Conservation (phyloP, 2,113 vertebrate genomes). For the Corapipo altera region DNA sequence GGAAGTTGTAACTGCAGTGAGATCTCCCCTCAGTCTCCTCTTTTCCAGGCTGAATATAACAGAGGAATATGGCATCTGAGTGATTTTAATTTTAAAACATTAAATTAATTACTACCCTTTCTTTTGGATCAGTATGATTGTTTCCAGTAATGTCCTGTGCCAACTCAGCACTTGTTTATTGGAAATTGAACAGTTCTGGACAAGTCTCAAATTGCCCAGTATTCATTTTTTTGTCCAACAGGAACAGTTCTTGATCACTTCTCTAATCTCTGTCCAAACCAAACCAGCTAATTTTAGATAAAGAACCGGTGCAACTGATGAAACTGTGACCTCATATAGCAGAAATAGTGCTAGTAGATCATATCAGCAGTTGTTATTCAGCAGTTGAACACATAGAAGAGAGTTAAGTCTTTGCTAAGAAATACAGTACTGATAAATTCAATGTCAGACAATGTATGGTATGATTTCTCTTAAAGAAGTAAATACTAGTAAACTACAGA, state of each 20-base stretch:
- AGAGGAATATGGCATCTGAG: background rate
- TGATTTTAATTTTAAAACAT: background rate
- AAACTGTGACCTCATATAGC: background rate
- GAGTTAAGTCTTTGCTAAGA: background rate
- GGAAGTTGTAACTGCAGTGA: background rate
- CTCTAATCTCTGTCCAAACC: conserved; percentile 14
- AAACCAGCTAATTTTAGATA: background rate
- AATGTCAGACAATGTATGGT: background rate
- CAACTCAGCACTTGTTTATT: background rate
- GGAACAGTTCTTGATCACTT: background rate
- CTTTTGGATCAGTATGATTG: background rate
- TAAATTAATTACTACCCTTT: background rate
- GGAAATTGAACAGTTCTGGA: conserved; percentile 24
- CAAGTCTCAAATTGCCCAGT: background rate
- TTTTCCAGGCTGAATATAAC: background rate
- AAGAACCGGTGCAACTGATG: background rate
- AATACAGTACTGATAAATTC: background rate
- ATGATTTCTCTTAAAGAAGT: background rate
- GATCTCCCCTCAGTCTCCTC: background rate
- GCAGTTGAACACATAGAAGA: background rate
- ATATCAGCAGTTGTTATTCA: background rate
- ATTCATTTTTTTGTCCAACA: background rate
- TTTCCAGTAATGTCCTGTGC: background rate
- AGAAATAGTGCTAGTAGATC: background rate
- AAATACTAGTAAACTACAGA: background rate